Conservation (phyloP, 2,113 vertebrate genomes). For the Heterocephalus glaber region DNA sequence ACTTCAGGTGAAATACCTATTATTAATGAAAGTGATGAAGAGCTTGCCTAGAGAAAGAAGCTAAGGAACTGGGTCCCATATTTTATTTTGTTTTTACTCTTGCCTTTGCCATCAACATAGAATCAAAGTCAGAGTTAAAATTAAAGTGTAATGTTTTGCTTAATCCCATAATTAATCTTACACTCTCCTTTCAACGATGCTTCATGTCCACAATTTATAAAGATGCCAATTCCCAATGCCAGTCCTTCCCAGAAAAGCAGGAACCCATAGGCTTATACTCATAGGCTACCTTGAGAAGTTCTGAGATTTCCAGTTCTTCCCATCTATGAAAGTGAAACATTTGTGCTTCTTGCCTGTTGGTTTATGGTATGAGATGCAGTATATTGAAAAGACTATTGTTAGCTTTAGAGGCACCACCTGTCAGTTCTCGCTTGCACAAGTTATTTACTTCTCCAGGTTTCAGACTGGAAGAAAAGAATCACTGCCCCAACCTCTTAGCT, state of each 20-base stretch:
- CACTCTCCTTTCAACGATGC: not conserved
- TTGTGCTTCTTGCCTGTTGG: not conserved
- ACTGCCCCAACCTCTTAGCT: not conserved
- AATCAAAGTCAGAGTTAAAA: not conserved
- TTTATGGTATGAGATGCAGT: not conserved
- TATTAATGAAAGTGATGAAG: not conserved
- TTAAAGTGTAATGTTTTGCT: not conserved
- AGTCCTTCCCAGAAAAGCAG: not conserved
- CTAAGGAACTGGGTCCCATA: not conserved
- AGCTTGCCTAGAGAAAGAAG: not conserved
- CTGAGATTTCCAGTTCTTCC: not conserved
- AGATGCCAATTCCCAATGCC: not conserved
- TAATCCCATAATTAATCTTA: not conserved
- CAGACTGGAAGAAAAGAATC: not conserved
- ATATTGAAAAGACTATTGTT: not conserved
- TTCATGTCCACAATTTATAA: not conserved
- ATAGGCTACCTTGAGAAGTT: no score
- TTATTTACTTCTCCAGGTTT: not conserved
- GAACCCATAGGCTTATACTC: not conserved
- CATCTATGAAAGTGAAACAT: no score
- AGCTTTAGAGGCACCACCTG: not conserved
- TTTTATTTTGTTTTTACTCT: not conserved
- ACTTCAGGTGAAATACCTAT: not conserved
- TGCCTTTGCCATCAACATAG: not conserved
- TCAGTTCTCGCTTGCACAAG: not conserved